Percentiles rank a stretch among this genome's conserved stretches.
Conservation (phyloP, 2,113 vertebrate genomes). For the Progne subis region DNA sequence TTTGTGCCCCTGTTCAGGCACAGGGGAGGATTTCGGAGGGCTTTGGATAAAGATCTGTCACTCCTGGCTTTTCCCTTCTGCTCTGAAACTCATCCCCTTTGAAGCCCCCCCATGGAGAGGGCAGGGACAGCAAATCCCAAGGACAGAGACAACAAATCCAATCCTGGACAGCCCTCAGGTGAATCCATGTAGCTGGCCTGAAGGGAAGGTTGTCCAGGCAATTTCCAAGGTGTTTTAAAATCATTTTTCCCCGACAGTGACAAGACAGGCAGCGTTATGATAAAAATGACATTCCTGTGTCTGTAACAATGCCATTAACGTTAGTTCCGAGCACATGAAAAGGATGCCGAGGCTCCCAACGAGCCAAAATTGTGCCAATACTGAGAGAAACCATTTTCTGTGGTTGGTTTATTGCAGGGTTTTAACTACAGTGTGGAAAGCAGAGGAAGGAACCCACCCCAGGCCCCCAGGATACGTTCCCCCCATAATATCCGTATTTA, state of each 20-base stretch:
- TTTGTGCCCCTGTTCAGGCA: not conserved
- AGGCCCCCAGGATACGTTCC: fast-evolving
- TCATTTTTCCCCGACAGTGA: not conserved
- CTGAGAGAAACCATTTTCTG: not conserved
- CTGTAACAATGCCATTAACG: not conserved
- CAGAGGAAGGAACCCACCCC: not conserved
- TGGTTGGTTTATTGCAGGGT: not conserved
- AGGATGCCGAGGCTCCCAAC: not conserved
- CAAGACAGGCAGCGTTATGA: not conserved
- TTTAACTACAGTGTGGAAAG: not conserved
- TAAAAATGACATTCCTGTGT: not conserved
- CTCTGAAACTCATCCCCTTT: not conserved
- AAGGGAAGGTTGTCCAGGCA: not conserved
- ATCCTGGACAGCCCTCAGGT: not conserved
- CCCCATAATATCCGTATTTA: not conserved
- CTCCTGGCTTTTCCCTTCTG: not conserved
- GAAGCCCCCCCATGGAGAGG: not conserved
- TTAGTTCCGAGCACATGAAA: not conserved
- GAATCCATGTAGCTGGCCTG: not conserved
- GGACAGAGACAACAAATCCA: too few species aligned
- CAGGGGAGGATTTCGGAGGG: not conserved
- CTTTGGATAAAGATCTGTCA: not conserved
- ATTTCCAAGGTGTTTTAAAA: not conserved
- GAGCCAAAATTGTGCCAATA: not conserved
- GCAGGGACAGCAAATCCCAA: not conserved